These are phyloP conservation scores for Dynastes tityus DNA, from an alignment of 2,888 invertebrate genomes.

Conservation along the genomic window DNA sequence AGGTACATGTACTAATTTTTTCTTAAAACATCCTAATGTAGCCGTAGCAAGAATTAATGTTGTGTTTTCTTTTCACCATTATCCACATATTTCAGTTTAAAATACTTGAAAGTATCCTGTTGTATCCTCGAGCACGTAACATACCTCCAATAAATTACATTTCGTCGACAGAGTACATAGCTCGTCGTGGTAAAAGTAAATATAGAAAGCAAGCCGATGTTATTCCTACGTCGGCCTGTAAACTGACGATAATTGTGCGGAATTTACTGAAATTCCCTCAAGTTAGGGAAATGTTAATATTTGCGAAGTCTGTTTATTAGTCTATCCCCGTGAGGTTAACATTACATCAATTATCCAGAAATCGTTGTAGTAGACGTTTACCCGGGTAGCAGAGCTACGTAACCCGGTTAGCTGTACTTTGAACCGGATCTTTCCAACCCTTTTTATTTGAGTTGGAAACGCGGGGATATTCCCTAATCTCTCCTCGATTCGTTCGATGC, in stretches of 20 bases:
- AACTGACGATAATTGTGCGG: conserved; percentile 39
- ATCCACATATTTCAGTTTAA: neutral
- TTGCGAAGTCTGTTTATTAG: conserved; percentile 40
- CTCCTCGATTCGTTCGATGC: neutral
- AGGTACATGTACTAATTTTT: too few relatives aligned
- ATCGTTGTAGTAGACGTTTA: conserved; percentile 18
- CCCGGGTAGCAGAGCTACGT: neutral
- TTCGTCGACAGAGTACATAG: neutral
- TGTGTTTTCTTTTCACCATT: neutral
- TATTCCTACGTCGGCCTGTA: conserved; percentile 35
- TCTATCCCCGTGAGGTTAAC: conserved; percentile 22
- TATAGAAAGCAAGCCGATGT: conserved; percentile 26
- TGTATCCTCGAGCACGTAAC: neutral
- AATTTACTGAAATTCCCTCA: conserved; percentile 41
- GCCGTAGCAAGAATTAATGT: too few relatives aligned
- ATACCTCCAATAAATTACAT: conserved; percentile 19
- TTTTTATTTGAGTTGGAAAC: conserved; percentile 33
- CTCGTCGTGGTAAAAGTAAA: conserved; percentile 28
- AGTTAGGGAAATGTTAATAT: conserved; percentile 46
- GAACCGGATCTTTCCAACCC: conserved; percentile 42
- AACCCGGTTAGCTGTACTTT: conserved; percentile 44
- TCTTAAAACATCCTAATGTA: too few relatives aligned
- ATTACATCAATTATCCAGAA: conserved; percentile 42
- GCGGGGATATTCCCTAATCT: conserved; percentile 18
- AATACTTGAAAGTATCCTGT: neutral